Conservation (phyloP, 2,113 vertebrate genomes). For the Mixornis gularis region DNA sequence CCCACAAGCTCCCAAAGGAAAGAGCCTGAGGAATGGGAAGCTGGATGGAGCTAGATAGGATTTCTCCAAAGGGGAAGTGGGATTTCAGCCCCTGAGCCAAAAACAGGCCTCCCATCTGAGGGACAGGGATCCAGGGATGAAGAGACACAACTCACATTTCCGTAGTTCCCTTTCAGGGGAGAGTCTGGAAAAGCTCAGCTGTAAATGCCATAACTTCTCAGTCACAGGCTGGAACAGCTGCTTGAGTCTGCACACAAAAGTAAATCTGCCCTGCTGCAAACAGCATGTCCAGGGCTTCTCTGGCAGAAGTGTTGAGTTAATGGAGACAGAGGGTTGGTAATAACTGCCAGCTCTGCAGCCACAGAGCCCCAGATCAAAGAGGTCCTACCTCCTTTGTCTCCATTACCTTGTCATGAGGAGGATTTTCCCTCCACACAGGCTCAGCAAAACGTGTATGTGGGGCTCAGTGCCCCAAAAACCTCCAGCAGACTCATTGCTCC, state of each 20-base stretch:
- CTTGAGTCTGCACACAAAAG: not conserved
- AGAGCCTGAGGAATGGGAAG: not conserved
- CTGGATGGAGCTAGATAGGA: not conserved
- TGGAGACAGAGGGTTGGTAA: not conserved
- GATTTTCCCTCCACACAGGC: not conserved
- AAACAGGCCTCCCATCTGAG: not conserved
- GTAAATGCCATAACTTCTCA: not conserved
- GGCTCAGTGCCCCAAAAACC: not conserved
- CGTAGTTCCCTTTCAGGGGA: rapidly evolving
- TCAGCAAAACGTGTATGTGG: not conserved
- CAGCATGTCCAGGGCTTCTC: not conserved
- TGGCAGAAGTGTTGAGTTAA: slow-evolving; percentile 33
- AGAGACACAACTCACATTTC: not conserved
- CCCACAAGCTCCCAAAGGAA: not conserved
- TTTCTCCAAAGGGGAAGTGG: not conserved
- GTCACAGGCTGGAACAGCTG: slow-evolving; percentile 12
- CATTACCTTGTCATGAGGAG: not conserved
- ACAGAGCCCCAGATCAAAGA: not conserved
- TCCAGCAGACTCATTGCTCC: not conserved
- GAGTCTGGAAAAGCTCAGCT: slow-evolving; percentile 9
- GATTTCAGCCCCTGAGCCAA: not conserved
- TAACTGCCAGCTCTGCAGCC: not conserved
- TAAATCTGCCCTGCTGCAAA: not conserved
- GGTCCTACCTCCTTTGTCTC: not conserved
- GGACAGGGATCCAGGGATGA: not conserved